phyloP scores from a whole-genome alignment of 2,888 invertebrate species.

The Cheilosia pagana region DNA sequence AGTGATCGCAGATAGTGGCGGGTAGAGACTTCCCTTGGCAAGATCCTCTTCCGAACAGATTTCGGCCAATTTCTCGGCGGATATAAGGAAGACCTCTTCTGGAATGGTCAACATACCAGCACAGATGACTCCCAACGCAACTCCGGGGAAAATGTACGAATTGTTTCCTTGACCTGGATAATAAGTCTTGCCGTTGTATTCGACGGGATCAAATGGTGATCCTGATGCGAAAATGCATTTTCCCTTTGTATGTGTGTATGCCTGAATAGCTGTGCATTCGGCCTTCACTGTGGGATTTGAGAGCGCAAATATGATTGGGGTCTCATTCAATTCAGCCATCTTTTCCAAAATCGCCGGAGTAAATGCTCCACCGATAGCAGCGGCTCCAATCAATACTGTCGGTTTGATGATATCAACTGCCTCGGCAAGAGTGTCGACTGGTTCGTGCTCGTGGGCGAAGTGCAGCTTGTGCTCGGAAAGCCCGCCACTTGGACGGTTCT shows the following conservation, averaged over 20 bases:
- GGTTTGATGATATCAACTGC: conserved; percentile 93
- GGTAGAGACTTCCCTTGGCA: conserved; percentile 94
- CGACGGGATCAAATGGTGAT: conserved; percentile 96
- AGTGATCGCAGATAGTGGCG: conserved; percentile 92
- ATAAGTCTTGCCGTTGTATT: conserved; percentile 90
- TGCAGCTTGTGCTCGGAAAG: conserved; percentile 90
- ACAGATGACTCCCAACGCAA: conserved; percentile 95
- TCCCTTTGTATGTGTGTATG: conserved; percentile 95
- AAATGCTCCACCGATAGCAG: conserved; percentile 97
- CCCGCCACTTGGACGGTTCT: conserved; percentile 92
- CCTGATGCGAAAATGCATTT: conserved; percentile 97
- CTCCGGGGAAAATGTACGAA: conserved; percentile 98
- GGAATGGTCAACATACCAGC: conserved; percentile 95
- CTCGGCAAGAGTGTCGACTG: conserved; percentile 91
- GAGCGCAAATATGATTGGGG: conserved; percentile 97
- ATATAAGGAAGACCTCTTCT: conserved; percentile 95
- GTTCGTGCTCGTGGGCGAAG: conserved; percentile 91
- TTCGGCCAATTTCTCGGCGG: conserved; percentile 93
- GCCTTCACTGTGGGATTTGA: conserved; percentile 99
- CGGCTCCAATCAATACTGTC: conserved; percentile 96
- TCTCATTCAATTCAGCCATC: conserved; percentile 93
- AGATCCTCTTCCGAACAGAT: conserved; percentile 92
- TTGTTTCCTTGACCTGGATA: conserved; percentile 99
- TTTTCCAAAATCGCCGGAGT: conserved; percentile 92
- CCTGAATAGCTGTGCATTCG: conserved; percentile 99